Evolutionary conservation across 2,113 vertebrate genomes (phyloP), one percentile per base, ranked within the genome.

Genomic region (Lagopus leucura): DNA sequence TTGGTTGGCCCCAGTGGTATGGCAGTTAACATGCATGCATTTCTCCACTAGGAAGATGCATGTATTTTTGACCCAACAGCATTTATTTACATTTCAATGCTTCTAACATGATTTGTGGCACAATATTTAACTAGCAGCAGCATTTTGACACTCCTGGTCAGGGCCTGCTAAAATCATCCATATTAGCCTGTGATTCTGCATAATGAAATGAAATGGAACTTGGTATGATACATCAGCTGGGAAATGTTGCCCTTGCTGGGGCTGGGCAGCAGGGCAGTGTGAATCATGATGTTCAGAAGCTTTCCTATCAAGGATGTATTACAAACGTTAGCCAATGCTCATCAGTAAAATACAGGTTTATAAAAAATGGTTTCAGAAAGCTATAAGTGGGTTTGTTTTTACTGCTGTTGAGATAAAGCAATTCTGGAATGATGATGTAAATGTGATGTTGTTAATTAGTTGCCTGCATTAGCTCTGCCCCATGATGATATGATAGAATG

Each of bases 51-150:
- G 24, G 15, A 86, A 32, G 32, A 27, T 42, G 4, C 27, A 13
- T 17, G 2, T 22, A 58, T 71, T 82, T 65, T 67, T 34, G 61
- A 80, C 32, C 81, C 64, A 77, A 28, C 9, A 0, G 0, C 87
- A 43, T 91, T 92, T 90, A 78, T 95, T 92, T 93, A 60, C 34
- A n/a, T 92, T 89, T 77, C 88, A 88, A 79, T 64, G 28, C 47
- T 65, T 78, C 78, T 92, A 80, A 77, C 0, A 0, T 83, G 87
- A 54, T 86, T 89, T 80, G 69, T 88, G 72, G 91, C 85, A 25
- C 0, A 0, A 74, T 83, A 43, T 86, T 82, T 86, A 82, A 85
- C 83, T 83, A 95, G 52, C 66, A 77, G 63, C 84, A 92, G 77
- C 42, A 61, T 47, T 89, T 73, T 81, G 85, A 79, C 21, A 92